Evolutionary conservation across 2,113 vertebrate species (phyloP).

Genomic region (Malurus elegans): DNA sequence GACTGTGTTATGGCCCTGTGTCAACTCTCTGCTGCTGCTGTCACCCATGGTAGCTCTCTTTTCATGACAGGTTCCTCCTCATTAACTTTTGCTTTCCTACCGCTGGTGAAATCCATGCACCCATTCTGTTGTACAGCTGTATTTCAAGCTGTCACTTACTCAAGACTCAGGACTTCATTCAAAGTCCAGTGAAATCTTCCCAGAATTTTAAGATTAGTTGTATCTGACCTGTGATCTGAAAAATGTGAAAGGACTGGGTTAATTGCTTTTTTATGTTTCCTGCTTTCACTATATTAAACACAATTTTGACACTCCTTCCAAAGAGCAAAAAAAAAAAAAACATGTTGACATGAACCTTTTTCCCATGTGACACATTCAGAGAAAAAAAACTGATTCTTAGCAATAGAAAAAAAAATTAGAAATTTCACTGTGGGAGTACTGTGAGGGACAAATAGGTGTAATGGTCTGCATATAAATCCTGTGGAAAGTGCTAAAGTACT

Average conservation of each 20-base stretch:
- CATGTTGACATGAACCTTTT: not conserved
- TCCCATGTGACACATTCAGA: not conserved
- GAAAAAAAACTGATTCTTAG: not conserved
- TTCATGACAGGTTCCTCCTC: conserved; percentile 4
- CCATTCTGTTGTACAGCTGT: not conserved
- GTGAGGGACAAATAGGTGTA: not conserved
- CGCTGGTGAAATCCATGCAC: not conserved
- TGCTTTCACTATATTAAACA: not conserved
- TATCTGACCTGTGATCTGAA: not conserved
- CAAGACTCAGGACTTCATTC: not conserved
- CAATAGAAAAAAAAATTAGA: not conserved
- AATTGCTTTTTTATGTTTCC: not conserved
- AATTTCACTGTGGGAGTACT: not conserved
- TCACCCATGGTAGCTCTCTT: not conserved
- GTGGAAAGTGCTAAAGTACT: not conserved
- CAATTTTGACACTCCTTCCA: not conserved
- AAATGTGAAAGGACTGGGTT: not conserved
- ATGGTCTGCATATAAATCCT: not conserved
- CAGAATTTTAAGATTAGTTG: not conserved
- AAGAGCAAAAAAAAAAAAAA: not conserved
- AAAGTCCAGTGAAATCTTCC: not conserved
- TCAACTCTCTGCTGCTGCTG: not conserved
- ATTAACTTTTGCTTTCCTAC: not conserved
- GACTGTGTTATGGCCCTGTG: not conserved
- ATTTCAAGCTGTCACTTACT: not conserved